A percentile compares a stretch with the other conserved stretches of the same genome.
These are phyloP conservation scores for Styela plicata DNA, from an alignment of 23 tunicate genomes.

Conservation along the genomic window DNA sequence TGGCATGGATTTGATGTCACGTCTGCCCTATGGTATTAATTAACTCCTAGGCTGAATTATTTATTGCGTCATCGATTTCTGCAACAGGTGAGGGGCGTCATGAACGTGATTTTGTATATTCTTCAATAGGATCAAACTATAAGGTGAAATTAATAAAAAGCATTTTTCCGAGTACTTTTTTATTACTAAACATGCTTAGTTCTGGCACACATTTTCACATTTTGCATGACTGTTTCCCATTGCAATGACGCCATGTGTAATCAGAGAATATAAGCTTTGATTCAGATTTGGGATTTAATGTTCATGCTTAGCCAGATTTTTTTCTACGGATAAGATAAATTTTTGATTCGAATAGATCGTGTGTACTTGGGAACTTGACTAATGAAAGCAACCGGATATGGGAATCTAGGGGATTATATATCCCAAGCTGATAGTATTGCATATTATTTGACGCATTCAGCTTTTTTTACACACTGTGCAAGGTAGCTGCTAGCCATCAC, in stretches of 20 bases:
- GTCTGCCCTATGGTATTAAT: constrained; percentile 16
- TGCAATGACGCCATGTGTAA: too few relatives aligned
- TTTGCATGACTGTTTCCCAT: too few relatives aligned
- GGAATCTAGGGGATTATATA: not conserved
- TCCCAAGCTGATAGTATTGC: not conserved
- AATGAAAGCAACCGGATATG: not conserved
- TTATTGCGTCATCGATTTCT: constrained; percentile 22
- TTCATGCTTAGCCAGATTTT: too few relatives aligned
- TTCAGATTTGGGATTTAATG: too few relatives aligned
- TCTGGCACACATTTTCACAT: too few relatives aligned
- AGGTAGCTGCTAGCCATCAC: too few relatives aligned
- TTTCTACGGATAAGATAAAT: not conserved
- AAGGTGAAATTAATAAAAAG: not conserved
- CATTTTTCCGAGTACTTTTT: too few relatives aligned
- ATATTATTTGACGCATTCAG: too few relatives aligned
- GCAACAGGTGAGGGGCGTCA: constrained; percentile 19
- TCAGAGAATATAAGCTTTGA: too few relatives aligned
- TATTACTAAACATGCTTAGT: too few relatives aligned
- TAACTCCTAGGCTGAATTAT: constrained; percentile 3
- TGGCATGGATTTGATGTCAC: not conserved
- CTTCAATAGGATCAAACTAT: not conserved
- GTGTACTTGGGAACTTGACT: not conserved
- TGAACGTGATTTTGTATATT: not conserved
- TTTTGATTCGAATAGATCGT: not conserved
- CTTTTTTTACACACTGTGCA: too few relatives aligned